Conservation (phyloP, 2,113 vertebrate genomes). For the Scartelaos histophorus region DNA sequence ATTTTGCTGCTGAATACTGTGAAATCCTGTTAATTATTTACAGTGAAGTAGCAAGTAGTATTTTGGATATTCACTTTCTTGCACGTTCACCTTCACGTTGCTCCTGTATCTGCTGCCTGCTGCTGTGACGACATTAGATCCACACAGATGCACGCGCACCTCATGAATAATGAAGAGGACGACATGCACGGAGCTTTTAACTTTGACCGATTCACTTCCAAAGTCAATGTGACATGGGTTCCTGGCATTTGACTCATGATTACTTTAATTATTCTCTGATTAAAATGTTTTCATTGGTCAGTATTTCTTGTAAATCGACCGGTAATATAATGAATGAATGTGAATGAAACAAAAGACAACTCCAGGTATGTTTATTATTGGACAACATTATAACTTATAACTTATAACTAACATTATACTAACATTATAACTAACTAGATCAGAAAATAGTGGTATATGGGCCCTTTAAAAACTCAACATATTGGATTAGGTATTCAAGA, state of each 20-base stretch:
- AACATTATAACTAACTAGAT: too few relatives aligned
- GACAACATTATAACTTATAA: too few relatives aligned
- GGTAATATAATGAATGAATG: too few relatives aligned
- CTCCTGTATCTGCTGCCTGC: not conserved
- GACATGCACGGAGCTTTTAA: slow-evolving; percentile 21
- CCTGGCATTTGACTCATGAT: not conserved
- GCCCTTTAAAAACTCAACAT: not conserved
- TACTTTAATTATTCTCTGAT: not conserved
- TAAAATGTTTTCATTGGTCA: too few relatives aligned
- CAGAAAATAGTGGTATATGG: too few relatives aligned
- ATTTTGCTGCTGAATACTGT: too few relatives aligned
- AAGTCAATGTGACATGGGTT: slow-evolving; percentile 4
- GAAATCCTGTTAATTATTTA: too few relatives aligned
- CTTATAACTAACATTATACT: too few relatives aligned
- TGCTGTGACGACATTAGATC: slow-evolving; percentile 1
- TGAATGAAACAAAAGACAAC: too few relatives aligned
- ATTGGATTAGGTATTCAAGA: not conserved
- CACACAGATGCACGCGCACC: slow-evolving; percentile 7
- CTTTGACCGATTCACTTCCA: slow-evolving; percentile 8
- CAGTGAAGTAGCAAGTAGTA: too few relatives aligned
- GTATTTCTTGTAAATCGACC: not conserved
- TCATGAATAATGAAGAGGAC: slow-evolving; percentile 38
- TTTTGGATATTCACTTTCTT: too few relatives aligned
- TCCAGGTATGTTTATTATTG: too few relatives aligned
- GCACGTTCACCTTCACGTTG: slow-evolving; percentile 36